A percentile compares a stretch with the other conserved stretches of the same genome.
Evolutionary conservation across 35 echinoderm and acorn worm species (phyloP).

Genomic region (Diadema setosum): DNA sequence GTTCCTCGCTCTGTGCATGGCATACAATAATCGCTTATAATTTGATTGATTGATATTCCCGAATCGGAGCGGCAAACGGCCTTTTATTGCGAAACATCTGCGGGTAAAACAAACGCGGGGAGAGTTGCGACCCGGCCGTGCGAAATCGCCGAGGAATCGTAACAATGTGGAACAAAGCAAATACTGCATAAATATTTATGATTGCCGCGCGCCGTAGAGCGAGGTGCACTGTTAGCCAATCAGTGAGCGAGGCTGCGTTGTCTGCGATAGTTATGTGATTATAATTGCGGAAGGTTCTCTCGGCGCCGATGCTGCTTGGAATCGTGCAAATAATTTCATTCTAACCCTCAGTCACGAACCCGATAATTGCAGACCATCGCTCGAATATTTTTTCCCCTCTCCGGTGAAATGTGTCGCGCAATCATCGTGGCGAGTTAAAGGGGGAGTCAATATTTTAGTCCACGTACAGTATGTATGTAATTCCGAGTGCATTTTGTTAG

Average conservation of each 20-base stretch:
- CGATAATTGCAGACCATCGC: neutral
- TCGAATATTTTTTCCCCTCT: no score
- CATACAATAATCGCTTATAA: neutral
- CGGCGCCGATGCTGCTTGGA: neutral
- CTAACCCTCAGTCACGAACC: neutral
- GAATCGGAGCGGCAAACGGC: neutral
- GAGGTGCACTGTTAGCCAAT: neutral
- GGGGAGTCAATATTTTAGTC: no score
- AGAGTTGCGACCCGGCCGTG: no score
- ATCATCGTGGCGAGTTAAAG: no score
- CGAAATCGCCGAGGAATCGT: no score
- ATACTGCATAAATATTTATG: no score
- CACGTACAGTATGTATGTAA: no score
- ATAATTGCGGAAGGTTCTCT: neutral
- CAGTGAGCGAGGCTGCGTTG: no score
- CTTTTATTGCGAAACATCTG: neutral
- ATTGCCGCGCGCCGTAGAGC: no score
- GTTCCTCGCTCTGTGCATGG: neutral
- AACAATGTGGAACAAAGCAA: no score
- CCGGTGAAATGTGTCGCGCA: no score
- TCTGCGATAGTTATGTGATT: neutral
- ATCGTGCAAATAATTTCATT: conserved; percentile 3
- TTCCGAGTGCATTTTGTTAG: no score
- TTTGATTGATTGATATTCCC: neutral
- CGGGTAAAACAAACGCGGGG: conserved; percentile 13